phyloP scores from a whole-genome alignment of 2,888 invertebrate species.

The Autographa pulchrina region DNA sequence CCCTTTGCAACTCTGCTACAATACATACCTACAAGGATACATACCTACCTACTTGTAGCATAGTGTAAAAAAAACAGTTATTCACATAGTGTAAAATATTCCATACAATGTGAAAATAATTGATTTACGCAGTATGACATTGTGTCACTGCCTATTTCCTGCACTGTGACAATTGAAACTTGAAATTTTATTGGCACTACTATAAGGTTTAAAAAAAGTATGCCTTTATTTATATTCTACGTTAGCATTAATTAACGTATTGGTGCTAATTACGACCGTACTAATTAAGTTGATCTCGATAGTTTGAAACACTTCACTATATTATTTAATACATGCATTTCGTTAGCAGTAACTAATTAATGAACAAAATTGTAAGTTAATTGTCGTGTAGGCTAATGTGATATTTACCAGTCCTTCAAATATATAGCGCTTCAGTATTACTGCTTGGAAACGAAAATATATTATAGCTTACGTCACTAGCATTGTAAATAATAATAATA shows the following conservation, averaged over 20 bases:
- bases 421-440: constrained; percentile 73
- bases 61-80: constrained; percentile 6
- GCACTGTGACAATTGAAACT: constrained; percentile 31
- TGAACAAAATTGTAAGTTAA: constrained; percentile 66
- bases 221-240: constrained; percentile 18
- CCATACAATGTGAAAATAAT: constrained; percentile 24
- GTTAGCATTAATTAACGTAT: constrained; percentile 31
- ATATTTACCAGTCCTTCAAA: constrained; percentile 63
- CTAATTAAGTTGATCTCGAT: constrained; percentile 66
- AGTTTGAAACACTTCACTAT: constrained; percentile 55
- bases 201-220: constrained; percentile 12
- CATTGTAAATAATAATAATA: not conserved
- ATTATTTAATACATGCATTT: constrained; percentile 63
- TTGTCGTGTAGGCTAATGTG: constrained; percentile 68
- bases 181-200: constrained; percentile 8
- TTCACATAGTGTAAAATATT: constrained; percentile 41
- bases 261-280: constrained; percentile 61
- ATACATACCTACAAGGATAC: no score
- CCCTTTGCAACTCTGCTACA: not conserved
- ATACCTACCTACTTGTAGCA: not conserved
- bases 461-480: constrained; percentile 33
- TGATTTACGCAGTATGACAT: not conserved
- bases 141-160: constrained; percentile 20
- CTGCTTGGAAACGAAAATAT: constrained; percentile 58
- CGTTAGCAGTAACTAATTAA: constrained; percentile 62